Evolutionary conservation across 2,797 vertebrate species (phyloP).

Genomic region (Lepus oiostolus): DNA sequence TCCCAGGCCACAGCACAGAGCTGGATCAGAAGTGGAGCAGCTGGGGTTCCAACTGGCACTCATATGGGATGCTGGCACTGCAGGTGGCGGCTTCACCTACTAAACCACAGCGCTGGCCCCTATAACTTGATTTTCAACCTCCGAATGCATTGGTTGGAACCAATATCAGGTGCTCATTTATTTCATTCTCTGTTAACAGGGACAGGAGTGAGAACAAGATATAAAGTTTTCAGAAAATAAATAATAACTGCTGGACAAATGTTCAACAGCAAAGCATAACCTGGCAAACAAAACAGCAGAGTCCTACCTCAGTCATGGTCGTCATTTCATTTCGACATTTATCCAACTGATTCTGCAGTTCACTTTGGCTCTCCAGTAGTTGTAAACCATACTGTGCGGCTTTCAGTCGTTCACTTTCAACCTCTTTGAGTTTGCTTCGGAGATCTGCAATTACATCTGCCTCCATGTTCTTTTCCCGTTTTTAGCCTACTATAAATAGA

Average conservation of each 20-base stretch:
- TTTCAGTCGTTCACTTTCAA: constrained; percentile 92
- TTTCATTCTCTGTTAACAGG: neutral
- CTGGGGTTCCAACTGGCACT: no score
- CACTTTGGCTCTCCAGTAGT: constrained; percentile 93
- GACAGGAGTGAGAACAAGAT: neutral
- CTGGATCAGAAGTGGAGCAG: no score
- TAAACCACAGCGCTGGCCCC: no score
- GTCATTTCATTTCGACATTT: constrained; percentile 93
- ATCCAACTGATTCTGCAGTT: constrained; percentile 94
- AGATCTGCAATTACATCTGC: constrained; percentile 83
- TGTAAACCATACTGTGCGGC: constrained; percentile 95
- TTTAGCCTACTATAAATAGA: constrained; percentile 5
- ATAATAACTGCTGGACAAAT: neutral
- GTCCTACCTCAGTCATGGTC: constrained; percentile 92
- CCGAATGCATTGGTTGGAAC: neutral
- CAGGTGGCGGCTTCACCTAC: no score
- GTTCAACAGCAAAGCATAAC: neutral
- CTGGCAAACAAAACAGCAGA: neutral
- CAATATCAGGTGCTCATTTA: constrained; percentile 28
- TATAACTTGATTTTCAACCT: neutral
- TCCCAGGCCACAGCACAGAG: no score
- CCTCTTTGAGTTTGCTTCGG: constrained; percentile 90
- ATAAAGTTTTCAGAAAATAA: constrained; percentile 3
- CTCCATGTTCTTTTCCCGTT: constrained; percentile 85
- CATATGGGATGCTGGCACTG: no score